Evolutionary conservation across 2,797 vertebrate genomes (phyloP).

Genomic region (Poeciliopsis infans): DNA sequence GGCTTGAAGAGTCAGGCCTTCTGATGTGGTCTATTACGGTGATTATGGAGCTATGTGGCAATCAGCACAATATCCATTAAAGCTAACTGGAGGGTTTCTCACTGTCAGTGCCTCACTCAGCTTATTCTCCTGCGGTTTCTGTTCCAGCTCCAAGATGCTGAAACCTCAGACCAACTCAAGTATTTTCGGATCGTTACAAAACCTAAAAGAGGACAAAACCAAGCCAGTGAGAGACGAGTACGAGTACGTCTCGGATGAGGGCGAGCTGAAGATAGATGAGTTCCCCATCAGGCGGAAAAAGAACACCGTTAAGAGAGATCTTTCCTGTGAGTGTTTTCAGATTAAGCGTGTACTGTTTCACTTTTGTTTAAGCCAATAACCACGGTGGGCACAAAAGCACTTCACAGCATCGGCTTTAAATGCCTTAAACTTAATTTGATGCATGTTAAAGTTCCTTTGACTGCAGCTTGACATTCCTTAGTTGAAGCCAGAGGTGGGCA

Average conservation of each 20-base stretch:
- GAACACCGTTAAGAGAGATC: conserved; percentile 90
- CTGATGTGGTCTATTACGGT: conserved; percentile 36
- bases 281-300: conserved; percentile 99
- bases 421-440: not conserved
- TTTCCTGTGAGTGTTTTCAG: conserved; percentile 89
- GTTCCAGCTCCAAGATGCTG: conserved; percentile 88
- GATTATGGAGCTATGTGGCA: conserved; percentile 47
- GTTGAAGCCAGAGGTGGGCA: not conserved
- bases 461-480: not conserved
- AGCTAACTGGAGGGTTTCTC: conserved; percentile 53
- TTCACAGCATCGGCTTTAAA: not conserved
- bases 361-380: not conserved
- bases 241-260: conserved; percentile 97
- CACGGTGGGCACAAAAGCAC: not conserved
- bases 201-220: conserved; percentile 95
- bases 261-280: conserved; percentile 97
- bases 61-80: conserved; percentile 50
- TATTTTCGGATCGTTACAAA: conserved; percentile 95
- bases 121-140: conserved; percentile 56
- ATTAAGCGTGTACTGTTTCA: conserved; percentile 5
- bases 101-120: conserved; percentile 35
- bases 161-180: conserved; percentile 91
- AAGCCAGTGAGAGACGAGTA: conserved; percentile 96
- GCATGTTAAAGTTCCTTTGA: not conserved
- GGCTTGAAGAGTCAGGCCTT: conserved; percentile 17